Percentiles rank a stretch among this genome's conserved stretches.
Evolutionary conservation across 1,140 invertebrate genomes (phyloP).

Genomic region (Amphibalanus amphitrite): DNA sequence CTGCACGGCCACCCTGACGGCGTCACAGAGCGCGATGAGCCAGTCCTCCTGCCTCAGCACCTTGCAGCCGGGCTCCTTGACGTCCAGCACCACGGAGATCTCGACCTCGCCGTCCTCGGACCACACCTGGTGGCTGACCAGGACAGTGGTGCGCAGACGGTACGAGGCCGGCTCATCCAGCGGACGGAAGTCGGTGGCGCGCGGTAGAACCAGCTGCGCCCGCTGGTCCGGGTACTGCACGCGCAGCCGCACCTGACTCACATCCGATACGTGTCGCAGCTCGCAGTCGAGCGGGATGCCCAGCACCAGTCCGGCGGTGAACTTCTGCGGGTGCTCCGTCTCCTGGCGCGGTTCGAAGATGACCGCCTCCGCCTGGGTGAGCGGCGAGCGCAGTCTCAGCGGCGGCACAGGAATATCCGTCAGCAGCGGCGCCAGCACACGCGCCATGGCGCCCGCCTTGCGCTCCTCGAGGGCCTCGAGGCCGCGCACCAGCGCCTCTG

Average conservation of each 20-base stretch:
- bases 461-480: constrained; percentile 57
- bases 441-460: constrained; percentile 63
- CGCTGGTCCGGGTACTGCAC: constrained; percentile 84
- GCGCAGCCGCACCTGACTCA: constrained; percentile 53
- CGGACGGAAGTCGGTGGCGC: constrained; percentile 33
- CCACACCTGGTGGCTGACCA: constrained; percentile 62
- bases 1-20: constrained; percentile 3
- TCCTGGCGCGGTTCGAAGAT: constrained; percentile 70
- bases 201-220: constrained; percentile 59
- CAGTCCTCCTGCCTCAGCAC: not conserved
- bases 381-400: constrained; percentile 26
- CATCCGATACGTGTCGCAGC: constrained; percentile 55
- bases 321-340: constrained; percentile 71
- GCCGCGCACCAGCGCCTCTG: constrained; percentile 54
- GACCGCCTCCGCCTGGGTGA: constrained; percentile 47
- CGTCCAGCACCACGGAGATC: not conserved
- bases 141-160: constrained; percentile 60
- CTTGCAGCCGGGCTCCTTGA: not conserved
- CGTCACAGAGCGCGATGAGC: not conserved
- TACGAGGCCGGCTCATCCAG: constrained; percentile 25
- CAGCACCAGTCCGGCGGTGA: constrained; percentile 76
- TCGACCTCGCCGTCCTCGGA: constrained; percentile 31
- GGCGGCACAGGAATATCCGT: constrained; percentile 29
- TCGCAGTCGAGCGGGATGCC: constrained; percentile 71
- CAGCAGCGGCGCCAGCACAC: constrained; percentile 61